Base-by-base conservation (phyloP, 1,140 invertebrate species). In the Caenorhabditis remanei region DNA sequence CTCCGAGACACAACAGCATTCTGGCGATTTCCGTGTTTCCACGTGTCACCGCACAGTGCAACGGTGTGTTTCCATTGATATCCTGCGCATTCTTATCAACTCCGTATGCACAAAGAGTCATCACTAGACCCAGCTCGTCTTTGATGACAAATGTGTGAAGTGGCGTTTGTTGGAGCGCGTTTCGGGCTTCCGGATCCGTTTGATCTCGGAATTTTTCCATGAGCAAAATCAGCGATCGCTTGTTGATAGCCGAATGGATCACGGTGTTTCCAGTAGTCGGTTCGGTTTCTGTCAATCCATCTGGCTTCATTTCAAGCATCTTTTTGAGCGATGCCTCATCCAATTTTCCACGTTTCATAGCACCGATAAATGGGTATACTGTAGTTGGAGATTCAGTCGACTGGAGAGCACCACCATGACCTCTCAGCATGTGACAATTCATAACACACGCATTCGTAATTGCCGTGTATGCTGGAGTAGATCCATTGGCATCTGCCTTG, bases 1-100 rank as follows among this genome's bases (percentile, higher is more conserved):
- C 96, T 4, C 96, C 97, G 93, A 99, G 98, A 2, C 97, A 96
- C 56, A 98, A 94, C 14, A 98, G 93, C 14, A 95, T 95, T 91
- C 94, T 91, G 9, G 94, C 93, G 46, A 88, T 85, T 24, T 88
- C 86, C 7, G 86, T 55, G 48, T 85, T 82, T 9, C 53, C 67
- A 65, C 56, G 56, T 53, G 91, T 91, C 50, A 91, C 91, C 7
- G 91, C 90, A 53, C 92, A 87, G 86, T 91, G 91, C 24, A 91
- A 85, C 7, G 91, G 90, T 6, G 91, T 91, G 79, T 91, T 91
- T 32, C 91, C 91, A 84, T 89, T 91, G 11, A 83, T 61, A 83
- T 91, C 89, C 14, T 67, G 63, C 21, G 87, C 88, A 83, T 92
- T 89, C 13, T 91, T 61, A 67, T 91, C 91, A 85, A 88, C 91